Base-by-base conservation (phyloP, 2,113 vertebrate species). In the Melanotaenia duboulayi region DNA sequence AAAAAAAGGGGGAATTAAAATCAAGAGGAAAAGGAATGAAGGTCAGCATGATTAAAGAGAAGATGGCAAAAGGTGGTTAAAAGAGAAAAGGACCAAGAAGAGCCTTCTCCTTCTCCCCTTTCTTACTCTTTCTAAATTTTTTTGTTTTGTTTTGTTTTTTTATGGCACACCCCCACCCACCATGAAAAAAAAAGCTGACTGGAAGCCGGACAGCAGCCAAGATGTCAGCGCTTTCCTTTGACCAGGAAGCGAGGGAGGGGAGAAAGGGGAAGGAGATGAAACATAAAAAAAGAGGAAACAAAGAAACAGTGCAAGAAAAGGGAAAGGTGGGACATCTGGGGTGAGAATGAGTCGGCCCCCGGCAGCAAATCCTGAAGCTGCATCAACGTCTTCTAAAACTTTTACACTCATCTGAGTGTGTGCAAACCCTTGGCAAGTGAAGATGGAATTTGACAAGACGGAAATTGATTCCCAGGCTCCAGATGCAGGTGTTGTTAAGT, bases 191-290 rank as follows among this genome's bases (percentile, higher is more conserved):
- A 92, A 82, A 88, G 91, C 89, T 92, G 91, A 92, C 92, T 80
- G 86, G 83, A 86, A 75, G 82, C 88, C 56, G 25, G 74, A 82
- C 87, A 75, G 74, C 83, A 84, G 89, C 81, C 84, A 80, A 89
- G 83, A 86, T 90, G 92, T 94, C 92, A 93, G 93, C 90, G 83
- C 90, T 93, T 93, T 94, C 80, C 82, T 91, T 93, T 89, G 89
- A 91, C 90, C 83, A 73, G 66, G 71, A 49, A 90, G 81, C 40
- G 48, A 81, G 76, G 58, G 76, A 72, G 75, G 60, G 65, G 63
- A 80, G 81, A 74, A 32, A 6, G 6, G 28, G 28, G 28, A 28
- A 72, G 65, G 62, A 48, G 66, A 75, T 58, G 67, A 84, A 80
- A 76, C 68, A 80, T 76, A 61, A 69, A 77, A 74, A 69, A 22